Conservation (phyloP, 2,888 invertebrate species). For the Leptopterna dolabrata region DNA sequence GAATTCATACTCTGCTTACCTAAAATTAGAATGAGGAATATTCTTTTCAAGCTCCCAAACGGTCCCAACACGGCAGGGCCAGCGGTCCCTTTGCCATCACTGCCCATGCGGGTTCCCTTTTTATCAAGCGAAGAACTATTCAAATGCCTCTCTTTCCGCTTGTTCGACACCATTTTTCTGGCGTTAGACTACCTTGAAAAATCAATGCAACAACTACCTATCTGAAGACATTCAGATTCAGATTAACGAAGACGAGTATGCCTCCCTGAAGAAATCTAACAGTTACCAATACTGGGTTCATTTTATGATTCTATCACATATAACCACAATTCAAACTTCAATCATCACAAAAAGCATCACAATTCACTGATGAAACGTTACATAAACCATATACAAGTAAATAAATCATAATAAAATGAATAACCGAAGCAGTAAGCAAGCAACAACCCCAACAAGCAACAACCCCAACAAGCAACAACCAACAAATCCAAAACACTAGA, state of each 20-base stretch:
- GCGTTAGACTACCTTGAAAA: background rate
- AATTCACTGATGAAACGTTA: no score
- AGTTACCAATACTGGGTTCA: background rate
- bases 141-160: background rate
- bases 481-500: background rate
- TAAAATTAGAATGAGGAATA: slow-evolving; percentile 15
- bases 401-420: background rate
- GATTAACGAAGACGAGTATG: no score
- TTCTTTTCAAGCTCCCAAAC: slow-evolving; percentile 33
- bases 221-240: background rate
- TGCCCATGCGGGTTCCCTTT: background rate
- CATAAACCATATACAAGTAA: background rate
- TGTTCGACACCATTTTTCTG: background rate
- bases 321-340: background rate
- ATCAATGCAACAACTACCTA: background rate
- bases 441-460: background rate
- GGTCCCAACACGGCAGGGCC: background rate
- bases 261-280: no score
- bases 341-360: background rate
- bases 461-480: background rate
- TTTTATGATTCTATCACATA: background rate
- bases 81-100: background rate
- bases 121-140: background rate
- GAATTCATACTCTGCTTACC: background rate
- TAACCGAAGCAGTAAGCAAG: background rate